These are phyloP conservation scores for Scytalopus superciliaris DNA, from an alignment of 2,113 vertebrate species.

Conservation along the genomic window DNA sequence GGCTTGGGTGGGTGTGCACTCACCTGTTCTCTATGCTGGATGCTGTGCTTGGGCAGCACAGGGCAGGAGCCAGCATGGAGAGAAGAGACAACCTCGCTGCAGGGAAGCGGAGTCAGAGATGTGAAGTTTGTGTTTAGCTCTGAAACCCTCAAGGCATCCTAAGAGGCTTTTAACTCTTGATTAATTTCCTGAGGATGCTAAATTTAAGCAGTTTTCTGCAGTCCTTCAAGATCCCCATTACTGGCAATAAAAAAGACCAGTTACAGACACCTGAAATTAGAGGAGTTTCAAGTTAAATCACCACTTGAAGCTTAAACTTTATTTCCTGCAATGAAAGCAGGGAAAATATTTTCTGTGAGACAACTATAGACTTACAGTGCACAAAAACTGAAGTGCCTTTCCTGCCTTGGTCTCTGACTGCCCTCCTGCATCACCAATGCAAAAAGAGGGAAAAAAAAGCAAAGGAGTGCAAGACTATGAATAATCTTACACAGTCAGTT, in stretches of 20 bases:
- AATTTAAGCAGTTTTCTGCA: background rate
- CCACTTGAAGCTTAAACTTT: background rate
- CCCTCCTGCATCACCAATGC: background rate
- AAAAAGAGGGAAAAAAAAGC: background rate
- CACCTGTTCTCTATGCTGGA: background rate
- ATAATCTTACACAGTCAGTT: background rate
- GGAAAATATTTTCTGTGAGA: background rate
- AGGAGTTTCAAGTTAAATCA: background rate
- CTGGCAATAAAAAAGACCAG: background rate
- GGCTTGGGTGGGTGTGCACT: background rate
- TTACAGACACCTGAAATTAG: background rate
- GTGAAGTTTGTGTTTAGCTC: background rate
- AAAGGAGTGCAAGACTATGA: background rate
- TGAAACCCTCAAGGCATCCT: background rate
- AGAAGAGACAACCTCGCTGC: background rate
- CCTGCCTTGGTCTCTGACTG: background rate
- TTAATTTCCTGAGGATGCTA: background rate
- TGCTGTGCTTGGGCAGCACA: background rate
- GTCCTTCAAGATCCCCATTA: background rate
- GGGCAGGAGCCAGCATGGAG: background rate
- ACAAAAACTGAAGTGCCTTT: background rate
- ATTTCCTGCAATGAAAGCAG: background rate
- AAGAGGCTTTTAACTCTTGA: background rate
- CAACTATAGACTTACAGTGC: background rate
- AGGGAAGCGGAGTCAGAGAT: background rate